phyloP scores from a whole-genome alignment of 2,797 vertebrate species.

The Capromys pilorides region DNA sequence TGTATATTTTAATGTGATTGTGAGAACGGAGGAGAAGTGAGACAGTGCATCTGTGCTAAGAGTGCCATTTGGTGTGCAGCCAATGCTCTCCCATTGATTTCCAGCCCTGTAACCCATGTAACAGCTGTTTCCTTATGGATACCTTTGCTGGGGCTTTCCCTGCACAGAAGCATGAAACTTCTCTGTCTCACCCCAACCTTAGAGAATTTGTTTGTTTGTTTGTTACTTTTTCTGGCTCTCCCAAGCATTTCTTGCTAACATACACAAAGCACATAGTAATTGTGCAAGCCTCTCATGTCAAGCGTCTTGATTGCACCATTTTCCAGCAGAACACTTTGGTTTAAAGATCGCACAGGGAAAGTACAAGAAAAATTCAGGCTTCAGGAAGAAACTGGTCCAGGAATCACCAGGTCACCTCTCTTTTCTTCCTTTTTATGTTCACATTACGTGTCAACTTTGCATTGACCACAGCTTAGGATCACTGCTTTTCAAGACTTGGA shows the following conservation, averaged over 20 bases:
- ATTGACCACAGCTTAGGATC: background rate
- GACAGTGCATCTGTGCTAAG: background rate
- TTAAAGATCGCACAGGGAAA: background rate
- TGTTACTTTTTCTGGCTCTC: background rate
- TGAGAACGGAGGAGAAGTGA: background rate
- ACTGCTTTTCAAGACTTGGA: background rate
- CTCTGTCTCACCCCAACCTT: too few species aligned
- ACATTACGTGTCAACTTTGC: background rate
- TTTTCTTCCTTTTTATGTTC: background rate
- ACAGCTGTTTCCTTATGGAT: background rate
- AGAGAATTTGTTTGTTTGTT: background rate
- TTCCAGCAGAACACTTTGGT: background rate
- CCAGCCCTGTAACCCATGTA: accelerated
- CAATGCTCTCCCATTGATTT: background rate
- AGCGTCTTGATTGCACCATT: background rate
- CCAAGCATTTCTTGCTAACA: background rate
- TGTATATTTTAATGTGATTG: background rate
- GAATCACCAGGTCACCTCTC: background rate
- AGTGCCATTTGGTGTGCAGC: background rate
- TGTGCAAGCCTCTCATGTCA: background rate
- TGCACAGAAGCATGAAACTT: accelerated
- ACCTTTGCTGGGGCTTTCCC: accelerated
- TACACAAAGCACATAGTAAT: accelerated
- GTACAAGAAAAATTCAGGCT: background rate
- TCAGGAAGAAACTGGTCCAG: background rate